Conservation (phyloP, 35 echinoderm and acorn worm genomes). For the Eucidaris tribuloides region DNA sequence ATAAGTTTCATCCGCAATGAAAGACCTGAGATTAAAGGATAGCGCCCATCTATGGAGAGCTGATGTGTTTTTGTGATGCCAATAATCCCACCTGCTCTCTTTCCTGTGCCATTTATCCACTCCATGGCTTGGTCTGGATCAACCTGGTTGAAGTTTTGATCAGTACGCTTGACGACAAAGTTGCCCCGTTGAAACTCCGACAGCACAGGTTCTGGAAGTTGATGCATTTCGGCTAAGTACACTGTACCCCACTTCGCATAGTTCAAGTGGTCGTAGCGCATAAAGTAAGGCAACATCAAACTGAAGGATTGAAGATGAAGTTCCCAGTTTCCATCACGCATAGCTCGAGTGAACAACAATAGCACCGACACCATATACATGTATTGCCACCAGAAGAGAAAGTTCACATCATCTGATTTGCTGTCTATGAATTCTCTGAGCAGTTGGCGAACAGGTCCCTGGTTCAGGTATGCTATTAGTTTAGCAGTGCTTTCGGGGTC, state of each 20-base stretch:
- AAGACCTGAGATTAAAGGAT: conserved; percentile 47
- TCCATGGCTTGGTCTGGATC: conserved; percentile 45
- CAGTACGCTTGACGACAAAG: conserved; percentile 62
- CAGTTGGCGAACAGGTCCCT: not conserved
- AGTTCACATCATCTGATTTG: conserved; percentile 21
- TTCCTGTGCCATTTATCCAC: conserved; percentile 59
- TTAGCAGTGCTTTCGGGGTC: not conserved
- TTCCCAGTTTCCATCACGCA: conserved; percentile 62
- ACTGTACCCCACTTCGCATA: conserved; percentile 57
- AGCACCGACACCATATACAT: conserved; percentile 32
- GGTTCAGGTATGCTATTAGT: not conserved
- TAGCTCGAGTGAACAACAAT: conserved; percentile 21
- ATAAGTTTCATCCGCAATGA: conserved; percentile 19
- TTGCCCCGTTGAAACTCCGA: conserved; percentile 26
- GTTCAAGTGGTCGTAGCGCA: conserved; percentile 46
- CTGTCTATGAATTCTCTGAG: not conserved
- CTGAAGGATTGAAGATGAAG: conserved; percentile 43
- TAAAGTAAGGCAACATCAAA: conserved; percentile 49
- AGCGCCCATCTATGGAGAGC: conserved; percentile 49
- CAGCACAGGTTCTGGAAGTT: conserved; percentile 4
- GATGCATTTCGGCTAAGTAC: conserved; percentile 45
- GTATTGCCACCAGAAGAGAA: conserved; percentile 25
- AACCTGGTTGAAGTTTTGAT: conserved; percentile 45
- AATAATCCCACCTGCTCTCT: conserved; percentile 40
- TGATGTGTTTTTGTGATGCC: conserved; percentile 54